Base-by-base conservation (phyloP, 1,140 invertebrate genomes). In the Caenorhabditis tropicalis region DNA sequence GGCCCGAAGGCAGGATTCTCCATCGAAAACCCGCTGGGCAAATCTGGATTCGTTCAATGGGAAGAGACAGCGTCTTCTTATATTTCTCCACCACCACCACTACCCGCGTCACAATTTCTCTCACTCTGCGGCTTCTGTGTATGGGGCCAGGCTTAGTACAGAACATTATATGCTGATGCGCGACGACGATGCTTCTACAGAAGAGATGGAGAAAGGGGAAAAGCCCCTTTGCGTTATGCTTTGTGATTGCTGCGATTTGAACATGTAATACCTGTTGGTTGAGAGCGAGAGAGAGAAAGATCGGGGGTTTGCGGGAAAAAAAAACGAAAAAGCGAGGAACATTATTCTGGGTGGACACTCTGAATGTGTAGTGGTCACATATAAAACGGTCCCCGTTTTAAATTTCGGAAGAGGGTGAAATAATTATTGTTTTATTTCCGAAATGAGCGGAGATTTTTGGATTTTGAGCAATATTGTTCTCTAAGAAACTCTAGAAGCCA, bases 261-360 rank as follows among this genome's bases (percentile, higher is more conserved):
- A 58, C 36, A 58, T 82, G 81, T 58, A 53, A 81, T 53, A 81
- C 79, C 48, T 58, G 79, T n/a, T 80, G 48, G 48, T 21, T 39
- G 46, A 39, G 15, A 15, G 43, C 24, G 46, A n/a, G 79, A 31
- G 16, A 19, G 27, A 46, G 16, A 31, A 24, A n/a, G n/a, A n/a
- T n/a, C n/a, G n/a, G n/a, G n/a, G n/a, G n/a, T n/a, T n/a, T n/a
- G n/a, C n/a, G n/a, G n/a, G n/a, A n/a, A n/a, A n/a, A n/a, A n/a
- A n/a, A n/a, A n/a, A n/a, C n/a, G n/a, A n/a, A n/a, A n/a, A n/a
- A n/a, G n/a, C n/a, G n/a, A n/a, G n/a, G n/a, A n/a, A n/a, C n/a
- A n/a, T n/a, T n/a, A 81, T 58, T 43, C 53, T 53, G 79, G 53
- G 33, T 58, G 24, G 19, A 27, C 65, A 19, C 53, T 24, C 24